Base-by-base conservation (phyloP, 2,113 vertebrate genomes). In the Thymallus thymallus region DNA sequence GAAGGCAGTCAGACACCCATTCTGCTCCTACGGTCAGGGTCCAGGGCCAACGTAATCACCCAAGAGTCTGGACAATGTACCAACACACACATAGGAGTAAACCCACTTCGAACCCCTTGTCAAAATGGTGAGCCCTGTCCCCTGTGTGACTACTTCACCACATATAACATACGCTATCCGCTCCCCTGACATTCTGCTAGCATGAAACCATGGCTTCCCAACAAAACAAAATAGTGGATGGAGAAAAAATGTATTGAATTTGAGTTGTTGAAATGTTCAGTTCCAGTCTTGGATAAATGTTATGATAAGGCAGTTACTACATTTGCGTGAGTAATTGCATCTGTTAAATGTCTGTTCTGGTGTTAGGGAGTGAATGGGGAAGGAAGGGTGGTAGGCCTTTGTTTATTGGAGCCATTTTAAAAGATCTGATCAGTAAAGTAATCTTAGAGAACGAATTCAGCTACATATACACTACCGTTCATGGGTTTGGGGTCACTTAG, bases 281-380 rank as follows among this genome's bases (percentile, higher is more conserved):
- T 71, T 88, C 75, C 68, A 58, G 68, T 72, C 65, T 80, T 85
- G 71, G 78, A 82, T 80, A 82, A 91, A 91, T 84, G 82, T 85
- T 90, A 79, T 86, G 85, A 84, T 83, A 80, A 87, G 68, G 56
- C 69, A 29, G 71, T 74, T 74, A 41, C 88, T 91, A 90, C 60
- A 85, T 85, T 84, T 88, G 81, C 72, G 69, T 89, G 87, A 90
- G 77, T 77, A 88, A 88, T 86, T 82, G 76, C 77, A 82, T 87
- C 85, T 89, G 84, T 72, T 75, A 77, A 76, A 74, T 48, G 78
- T 65, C 78, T 30, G 78, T 64, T 76, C 74, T 84, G 84, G 76
- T 69, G 1, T 79, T 74, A 72, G 67, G 68, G 71, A 80, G 56
- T 30, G 74, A 80, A 61, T 41, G 77, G 65, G 68, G 79, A 75